phyloP scores from a whole-genome alignment of 2,113 vertebrate genomes.

The Scatophagus argus region DNA sequence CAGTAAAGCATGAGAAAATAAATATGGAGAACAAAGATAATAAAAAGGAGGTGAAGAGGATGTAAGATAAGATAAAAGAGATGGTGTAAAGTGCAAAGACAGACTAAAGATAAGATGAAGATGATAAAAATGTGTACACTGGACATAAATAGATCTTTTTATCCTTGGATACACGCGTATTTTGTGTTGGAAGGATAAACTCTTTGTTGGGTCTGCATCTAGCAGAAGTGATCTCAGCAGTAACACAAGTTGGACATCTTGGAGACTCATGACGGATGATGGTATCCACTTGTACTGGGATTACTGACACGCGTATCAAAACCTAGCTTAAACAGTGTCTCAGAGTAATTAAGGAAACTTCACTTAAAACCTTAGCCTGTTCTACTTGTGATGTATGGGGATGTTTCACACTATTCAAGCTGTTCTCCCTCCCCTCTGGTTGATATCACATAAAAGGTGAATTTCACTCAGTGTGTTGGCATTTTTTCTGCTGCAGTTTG shows the following conservation, averaged over 20 bases:
- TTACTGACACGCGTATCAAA: too few relatives aligned
- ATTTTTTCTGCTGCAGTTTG: slow-evolving; percentile 51
- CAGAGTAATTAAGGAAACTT: slow-evolving; percentile 14
- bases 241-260: too few relatives aligned
- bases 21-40: background rate
- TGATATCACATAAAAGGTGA: slow-evolving; percentile 44
- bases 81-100: background rate
- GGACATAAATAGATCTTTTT: too few relatives aligned
- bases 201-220: too few relatives aligned
- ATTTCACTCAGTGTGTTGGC: slow-evolving; percentile 33
- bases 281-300: too few relatives aligned
- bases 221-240: too few relatives aligned
- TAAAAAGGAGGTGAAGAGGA: background rate
- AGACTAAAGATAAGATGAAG: background rate
- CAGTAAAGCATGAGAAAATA: background rate
- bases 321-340: too few relatives aligned
- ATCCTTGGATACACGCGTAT: too few relatives aligned
- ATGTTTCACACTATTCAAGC: slow-evolving; percentile 11
- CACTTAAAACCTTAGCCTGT: background rate
- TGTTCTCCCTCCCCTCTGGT: background rate
- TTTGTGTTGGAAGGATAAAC: too few relatives aligned
- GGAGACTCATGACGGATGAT: too few relatives aligned
- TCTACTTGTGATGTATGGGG: slow-evolving; percentile 3
- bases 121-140: too few relatives aligned
- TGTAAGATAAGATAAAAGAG: background rate